phyloP scores from a whole-genome alignment of 1,140 invertebrate species.

The Drosophila nasuta region DNA sequence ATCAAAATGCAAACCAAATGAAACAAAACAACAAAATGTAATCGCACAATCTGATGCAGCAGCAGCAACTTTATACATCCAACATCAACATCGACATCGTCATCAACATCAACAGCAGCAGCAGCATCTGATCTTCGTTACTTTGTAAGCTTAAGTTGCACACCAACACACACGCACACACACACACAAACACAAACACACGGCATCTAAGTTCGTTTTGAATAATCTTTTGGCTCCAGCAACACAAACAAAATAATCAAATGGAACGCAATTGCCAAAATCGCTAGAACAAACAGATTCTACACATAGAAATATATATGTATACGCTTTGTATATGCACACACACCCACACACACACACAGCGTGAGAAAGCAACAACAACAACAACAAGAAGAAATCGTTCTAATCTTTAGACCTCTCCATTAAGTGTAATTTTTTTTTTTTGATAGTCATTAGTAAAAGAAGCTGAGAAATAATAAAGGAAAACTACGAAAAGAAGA shows the following conservation, averaged over 20 bases:
- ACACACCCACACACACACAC: conserved; percentile 24
- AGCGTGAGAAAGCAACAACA: conserved; percentile 18
- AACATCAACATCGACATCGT: too few relatives aligned
- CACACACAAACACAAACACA: conserved; percentile 2
- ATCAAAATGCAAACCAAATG: conserved; percentile 42
- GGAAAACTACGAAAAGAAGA: conserved; percentile 8
- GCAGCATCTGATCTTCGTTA: conserved; percentile 40
- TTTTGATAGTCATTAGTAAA: conserved; percentile 60
- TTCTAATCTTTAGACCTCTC: conserved; percentile 43
- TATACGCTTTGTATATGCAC: conserved; percentile 29
- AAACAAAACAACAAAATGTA: conserved; percentile 20
- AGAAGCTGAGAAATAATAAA: not conserved
- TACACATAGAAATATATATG: conserved; percentile 1
- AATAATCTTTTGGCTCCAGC: conserved; percentile 15
- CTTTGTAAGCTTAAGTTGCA: conserved; percentile 36
- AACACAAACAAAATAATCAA: not conserved
- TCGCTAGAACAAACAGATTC: conserved; percentile 28
- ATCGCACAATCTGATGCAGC: conserved; percentile 42
- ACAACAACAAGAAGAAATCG: conserved; percentile 25
- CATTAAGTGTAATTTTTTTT: conserved; percentile 73
- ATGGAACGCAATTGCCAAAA: conserved; percentile 27
- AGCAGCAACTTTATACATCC: not conserved
- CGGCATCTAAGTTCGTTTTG: conserved; percentile 50
- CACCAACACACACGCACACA: conserved; percentile 18
- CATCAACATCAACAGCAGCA: conserved; percentile 11